phyloP scores from a whole-genome alignment of 2,888 invertebrate species.

The Trimorus sp. region DNA sequence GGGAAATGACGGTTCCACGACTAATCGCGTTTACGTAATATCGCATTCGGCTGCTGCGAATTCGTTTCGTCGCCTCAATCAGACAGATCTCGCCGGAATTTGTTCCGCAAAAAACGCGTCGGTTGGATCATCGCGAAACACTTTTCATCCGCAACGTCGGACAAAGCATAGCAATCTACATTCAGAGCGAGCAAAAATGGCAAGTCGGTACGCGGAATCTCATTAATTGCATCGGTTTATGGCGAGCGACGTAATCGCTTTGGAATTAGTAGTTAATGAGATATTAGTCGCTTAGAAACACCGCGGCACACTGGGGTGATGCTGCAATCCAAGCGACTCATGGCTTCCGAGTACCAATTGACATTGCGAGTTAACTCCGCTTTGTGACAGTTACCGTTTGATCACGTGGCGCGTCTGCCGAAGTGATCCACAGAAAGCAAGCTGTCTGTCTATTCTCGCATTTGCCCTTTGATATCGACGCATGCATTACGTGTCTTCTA shows the following conservation, averaged over 20 bases:
- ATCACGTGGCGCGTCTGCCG: conserved; percentile 70
- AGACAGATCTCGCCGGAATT: not conserved
- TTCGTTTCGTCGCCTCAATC: conserved; percentile 10
- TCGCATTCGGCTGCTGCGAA: not conserved
- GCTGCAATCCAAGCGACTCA: conserved; percentile 73
- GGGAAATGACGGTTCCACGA: conserved; percentile 43
- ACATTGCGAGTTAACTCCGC: conserved; percentile 80
- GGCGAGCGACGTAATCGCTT: conserved; percentile 65
- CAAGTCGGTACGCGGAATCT: conserved; percentile 27
- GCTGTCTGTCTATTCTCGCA: conserved; percentile 66
- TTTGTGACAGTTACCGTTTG: conserved; percentile 77
- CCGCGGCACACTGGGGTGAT: conserved; percentile 62
- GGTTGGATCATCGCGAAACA: too few species aligned
- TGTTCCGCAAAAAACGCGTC: too few species aligned
- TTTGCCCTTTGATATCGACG: conserved; percentile 72
- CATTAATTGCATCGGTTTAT: conserved; percentile 58
- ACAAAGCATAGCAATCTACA: not conserved
- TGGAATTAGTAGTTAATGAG: conserved; percentile 70
- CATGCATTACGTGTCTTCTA: conserved; percentile 71
- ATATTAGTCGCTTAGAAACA: conserved; percentile 67
- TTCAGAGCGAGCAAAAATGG: not conserved
- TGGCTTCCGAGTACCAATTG: conserved; percentile 77
- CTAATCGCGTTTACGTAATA: conserved; percentile 27
- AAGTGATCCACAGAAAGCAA: conserved; percentile 58
- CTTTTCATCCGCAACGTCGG: too few species aligned